phyloP scores from a whole-genome alignment of 2,797 vertebrate genomes.

The Myiothlypis coronata region DNA sequence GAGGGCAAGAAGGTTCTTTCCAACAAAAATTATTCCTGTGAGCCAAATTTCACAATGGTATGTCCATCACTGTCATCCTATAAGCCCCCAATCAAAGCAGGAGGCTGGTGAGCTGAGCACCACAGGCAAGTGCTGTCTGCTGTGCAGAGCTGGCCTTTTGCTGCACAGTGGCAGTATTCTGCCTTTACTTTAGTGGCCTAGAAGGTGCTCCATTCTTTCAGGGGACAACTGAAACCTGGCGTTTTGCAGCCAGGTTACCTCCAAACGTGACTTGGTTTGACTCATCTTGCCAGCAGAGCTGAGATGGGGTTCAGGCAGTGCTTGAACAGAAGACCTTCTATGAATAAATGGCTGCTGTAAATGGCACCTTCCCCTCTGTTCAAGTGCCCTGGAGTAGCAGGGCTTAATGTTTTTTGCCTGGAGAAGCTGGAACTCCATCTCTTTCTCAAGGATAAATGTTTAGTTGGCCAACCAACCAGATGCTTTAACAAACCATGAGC shows the following conservation, averaged over 20 bases:
- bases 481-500: background rate
- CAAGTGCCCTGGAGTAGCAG: background rate
- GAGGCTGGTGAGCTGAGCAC: accelerated
- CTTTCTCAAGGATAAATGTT: constrained; percentile 6
- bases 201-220: background rate
- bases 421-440: background rate
- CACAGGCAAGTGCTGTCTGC: accelerated
- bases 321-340: background rate
- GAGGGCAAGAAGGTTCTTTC: background rate
- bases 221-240: background rate
- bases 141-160: background rate
- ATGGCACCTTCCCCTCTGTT: background rate
- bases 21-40: background rate
- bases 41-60: background rate
- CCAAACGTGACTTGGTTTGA: background rate
- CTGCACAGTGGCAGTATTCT: background rate
- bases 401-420: background rate
- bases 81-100: background rate
- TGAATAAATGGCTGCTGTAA: background rate
- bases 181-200: background rate
- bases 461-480: background rate
- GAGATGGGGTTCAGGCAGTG: background rate
- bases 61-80: accelerated
- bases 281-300: accelerated
- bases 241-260: background rate